phyloP scores from a whole-genome alignment of 2,888 invertebrate genomes.

The Anaspis maculata region DNA sequence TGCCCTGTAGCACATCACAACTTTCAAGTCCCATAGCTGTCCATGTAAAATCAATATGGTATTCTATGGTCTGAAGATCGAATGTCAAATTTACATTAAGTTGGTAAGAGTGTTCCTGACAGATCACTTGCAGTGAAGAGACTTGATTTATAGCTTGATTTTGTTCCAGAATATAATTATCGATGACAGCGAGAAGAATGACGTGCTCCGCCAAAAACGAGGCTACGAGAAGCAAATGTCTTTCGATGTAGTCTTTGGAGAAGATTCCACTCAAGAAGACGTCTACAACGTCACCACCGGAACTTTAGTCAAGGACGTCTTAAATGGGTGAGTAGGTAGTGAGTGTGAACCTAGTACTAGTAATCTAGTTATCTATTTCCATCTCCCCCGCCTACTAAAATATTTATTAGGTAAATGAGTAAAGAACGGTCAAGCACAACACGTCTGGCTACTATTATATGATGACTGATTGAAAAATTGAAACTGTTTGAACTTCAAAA shows the following conservation, averaged over 20 bases:
- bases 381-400: too few species aligned
- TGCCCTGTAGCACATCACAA: too few species aligned
- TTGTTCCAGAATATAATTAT: constrained; percentile 55
- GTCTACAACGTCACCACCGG: constrained; percentile 85
- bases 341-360: neutral
- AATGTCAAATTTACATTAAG: neutral
- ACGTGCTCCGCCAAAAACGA: constrained; percentile 61
- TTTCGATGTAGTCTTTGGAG: constrained; percentile 85
- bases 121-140: too few species aligned
- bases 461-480: too few species aligned
- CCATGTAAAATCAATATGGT: too few species aligned
- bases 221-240: constrained; percentile 76
- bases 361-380: neutral
- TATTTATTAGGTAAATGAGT: too few species aligned
- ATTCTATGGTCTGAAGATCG: too few species aligned
- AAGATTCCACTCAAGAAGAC: constrained; percentile 76
- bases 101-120: too few species aligned
- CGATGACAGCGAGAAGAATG: constrained; percentile 53
- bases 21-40: too few species aligned
- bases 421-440: too few species aligned
- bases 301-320: constrained; percentile 75
- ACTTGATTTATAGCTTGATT: neutral
- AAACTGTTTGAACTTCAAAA: too few species aligned
- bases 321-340: constrained; percentile 44
- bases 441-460: too few species aligned